Evolutionary conservation across 2,888 invertebrate species (phyloP), one percentile per base, ranked within the genome.

Genomic region (Lasiommata megera): DNA sequence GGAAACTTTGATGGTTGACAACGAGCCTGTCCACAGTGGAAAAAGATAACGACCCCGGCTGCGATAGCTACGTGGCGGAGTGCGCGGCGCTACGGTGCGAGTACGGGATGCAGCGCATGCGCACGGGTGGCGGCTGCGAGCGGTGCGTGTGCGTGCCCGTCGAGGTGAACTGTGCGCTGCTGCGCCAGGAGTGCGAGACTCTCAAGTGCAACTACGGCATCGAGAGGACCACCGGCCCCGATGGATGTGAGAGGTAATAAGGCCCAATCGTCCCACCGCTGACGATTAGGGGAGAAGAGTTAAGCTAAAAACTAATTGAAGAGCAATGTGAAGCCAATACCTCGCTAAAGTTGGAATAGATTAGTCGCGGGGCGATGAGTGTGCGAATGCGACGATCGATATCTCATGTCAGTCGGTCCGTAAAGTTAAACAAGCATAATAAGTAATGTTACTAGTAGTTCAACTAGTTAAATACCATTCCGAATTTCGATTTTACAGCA

Each of bases 151-250:
- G 85, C 70, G 73, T 73, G 47, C 67, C 63, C 11, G 66, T 67
- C 8, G 71, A 70, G 43, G 85, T 84, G 56, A 85, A 84, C 61
- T 96, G 96, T 72, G 91, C 88, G 40, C 82, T 78, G 51, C 92
- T 92, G 61, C 88, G 82, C 29, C 90, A 92, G 28, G 93, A 95
- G 68, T 96, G 96, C 75, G 84, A 84, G 0, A 79, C 80, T 0
- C 77, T 95, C n/a, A 91, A 91, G 40, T 97, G 97, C 77, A 92
- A 93, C 0, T 96, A 95, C 72, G 96, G 96, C 6, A 82, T 94
- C 1, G 93, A 93, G 57, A 92, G 65, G 52, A 54, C 46, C 7
- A 58, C 50, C 1, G 79, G 71, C 1, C 55, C 64, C 1, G 76
- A 82, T 8, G 81, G 81, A 29, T 88, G 88, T 58, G 74, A 77